These are phyloP conservation scores for Noctua janthe DNA, from an alignment of 2,888 invertebrate species.

Conservation along the genomic window DNA sequence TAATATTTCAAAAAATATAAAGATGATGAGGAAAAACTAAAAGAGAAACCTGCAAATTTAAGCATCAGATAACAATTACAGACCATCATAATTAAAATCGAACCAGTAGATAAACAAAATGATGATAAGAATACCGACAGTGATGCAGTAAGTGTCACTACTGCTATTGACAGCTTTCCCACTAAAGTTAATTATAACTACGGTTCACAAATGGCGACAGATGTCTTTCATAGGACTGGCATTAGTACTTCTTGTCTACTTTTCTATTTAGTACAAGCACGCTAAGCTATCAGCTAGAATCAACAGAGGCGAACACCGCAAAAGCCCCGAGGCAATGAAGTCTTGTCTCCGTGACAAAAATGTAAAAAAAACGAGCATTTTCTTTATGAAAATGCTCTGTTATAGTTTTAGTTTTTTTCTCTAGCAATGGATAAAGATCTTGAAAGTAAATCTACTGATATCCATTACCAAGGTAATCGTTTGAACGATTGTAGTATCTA, in stretches of 20 bases:
- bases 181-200: slow-evolving; percentile 56
- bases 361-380: background rate
- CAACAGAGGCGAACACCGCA: background rate
- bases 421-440: background rate
- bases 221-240: slow-evolving; percentile 49
- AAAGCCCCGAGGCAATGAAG: background rate
- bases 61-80: slow-evolving; percentile 12
- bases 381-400: background rate
- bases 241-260: background rate
- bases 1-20: slow-evolving; percentile 19
- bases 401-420: background rate
- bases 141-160: slow-evolving; percentile 54
- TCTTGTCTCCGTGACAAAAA: background rate
- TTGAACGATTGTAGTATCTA: background rate
- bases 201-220: slow-evolving; percentile 60
- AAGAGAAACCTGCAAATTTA: slow-evolving; percentile 15
- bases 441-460: background rate
- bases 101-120: slow-evolving; percentile 30
- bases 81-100: slow-evolving; percentile 12
- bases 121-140: slow-evolving; percentile 47
- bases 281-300: background rate
- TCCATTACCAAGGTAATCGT: background rate
- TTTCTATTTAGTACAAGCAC: background rate
- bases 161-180: slow-evolving; percentile 47
- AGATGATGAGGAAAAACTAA: background rate